These are phyloP conservation scores for Parotocinclus haroldoi DNA, from an alignment of 2,797 vertebrate species.

Conservation along the genomic window DNA sequence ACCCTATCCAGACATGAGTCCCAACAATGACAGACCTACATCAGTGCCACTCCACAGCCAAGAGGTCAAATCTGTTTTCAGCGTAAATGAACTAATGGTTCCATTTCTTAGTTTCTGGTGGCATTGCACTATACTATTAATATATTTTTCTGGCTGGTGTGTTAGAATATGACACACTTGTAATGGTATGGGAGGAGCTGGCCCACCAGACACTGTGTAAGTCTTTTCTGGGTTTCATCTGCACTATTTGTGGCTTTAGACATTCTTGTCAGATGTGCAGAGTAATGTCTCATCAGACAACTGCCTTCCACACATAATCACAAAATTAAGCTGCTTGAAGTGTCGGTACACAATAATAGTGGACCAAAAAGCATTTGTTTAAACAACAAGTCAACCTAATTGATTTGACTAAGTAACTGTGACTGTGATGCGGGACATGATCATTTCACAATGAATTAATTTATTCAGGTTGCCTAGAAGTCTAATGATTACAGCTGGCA, in stretches of 20 bases:
- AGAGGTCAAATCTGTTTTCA: slow-evolving; percentile 56
- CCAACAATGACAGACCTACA: slow-evolving; percentile 51
- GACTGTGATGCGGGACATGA: background rate
- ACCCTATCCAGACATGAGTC: slow-evolving; percentile 46
- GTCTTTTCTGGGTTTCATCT: slow-evolving; percentile 1
- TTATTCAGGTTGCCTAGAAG: slow-evolving; percentile 67
- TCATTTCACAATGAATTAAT: slow-evolving; percentile 53
- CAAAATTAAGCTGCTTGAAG: background rate
- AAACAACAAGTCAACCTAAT: no score
- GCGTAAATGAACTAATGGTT: slow-evolving; percentile 55
- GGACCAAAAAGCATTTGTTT: no score
- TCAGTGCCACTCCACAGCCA: slow-evolving; percentile 45
- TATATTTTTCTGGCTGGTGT: background rate
- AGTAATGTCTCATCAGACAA: slow-evolving; percentile 5
- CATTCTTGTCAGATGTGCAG: slow-evolving; percentile 12
- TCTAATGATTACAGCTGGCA: slow-evolving; percentile 72
- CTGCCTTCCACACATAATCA: slow-evolving; percentile 19
- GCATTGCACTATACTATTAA: slow-evolving; percentile 21
- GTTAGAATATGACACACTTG: slow-evolving; percentile 2
- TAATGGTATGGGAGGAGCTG: slow-evolving; percentile 12
- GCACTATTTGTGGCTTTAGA: slow-evolving; percentile 13
- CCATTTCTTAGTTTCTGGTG: slow-evolving; percentile 23
- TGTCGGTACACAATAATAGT: background rate
- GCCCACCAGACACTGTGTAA: background rate
- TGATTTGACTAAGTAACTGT: background rate